phyloP scores from a whole-genome alignment of 2,888 invertebrate species.

The Acanthosepion pharaonis region DNA sequence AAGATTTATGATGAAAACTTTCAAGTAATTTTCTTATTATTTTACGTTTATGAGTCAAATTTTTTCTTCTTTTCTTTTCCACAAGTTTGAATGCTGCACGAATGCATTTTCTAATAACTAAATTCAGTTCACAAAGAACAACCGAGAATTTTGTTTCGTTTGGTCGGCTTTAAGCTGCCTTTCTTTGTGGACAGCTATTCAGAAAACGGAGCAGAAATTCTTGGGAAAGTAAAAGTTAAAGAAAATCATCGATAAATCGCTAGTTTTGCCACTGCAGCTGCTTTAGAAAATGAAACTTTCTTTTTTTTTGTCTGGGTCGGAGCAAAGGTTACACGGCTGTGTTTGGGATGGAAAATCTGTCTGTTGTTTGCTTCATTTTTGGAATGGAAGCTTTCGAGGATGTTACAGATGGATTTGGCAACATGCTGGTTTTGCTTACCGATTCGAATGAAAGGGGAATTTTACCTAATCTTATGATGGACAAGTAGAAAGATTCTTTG shows the following conservation, averaged over 20 bases:
- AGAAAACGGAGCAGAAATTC: not conserved
- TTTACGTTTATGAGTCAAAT: too few species aligned
- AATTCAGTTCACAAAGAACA: not conserved
- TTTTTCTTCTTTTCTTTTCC: too few species aligned
- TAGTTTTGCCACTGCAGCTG: not conserved
- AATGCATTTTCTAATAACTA: not conserved
- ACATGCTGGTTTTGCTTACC: constrained; percentile 18
- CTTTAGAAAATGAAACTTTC: not conserved
- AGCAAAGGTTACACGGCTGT: not conserved
- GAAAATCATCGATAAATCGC: not conserved
- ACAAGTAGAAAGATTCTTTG: not conserved
- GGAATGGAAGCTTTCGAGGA: not conserved
- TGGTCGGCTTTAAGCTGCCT: not conserved
- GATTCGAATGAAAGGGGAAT: not conserved
- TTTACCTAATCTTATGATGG: constrained; percentile 16
- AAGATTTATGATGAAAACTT: too few species aligned
- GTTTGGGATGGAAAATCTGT: not conserved
- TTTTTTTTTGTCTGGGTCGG: constrained; percentile 2
- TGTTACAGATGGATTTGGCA: not conserved
- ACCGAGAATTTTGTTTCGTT: not conserved
- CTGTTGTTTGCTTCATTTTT: not conserved
- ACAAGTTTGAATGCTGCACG: not conserved
- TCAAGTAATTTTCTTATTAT: too few species aligned
- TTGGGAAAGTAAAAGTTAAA: not conserved
- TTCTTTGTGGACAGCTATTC: not conserved